Evolutionary conservation across 1,140 invertebrate species (phyloP).

Genomic region (Drosophila albomicans): DNA sequence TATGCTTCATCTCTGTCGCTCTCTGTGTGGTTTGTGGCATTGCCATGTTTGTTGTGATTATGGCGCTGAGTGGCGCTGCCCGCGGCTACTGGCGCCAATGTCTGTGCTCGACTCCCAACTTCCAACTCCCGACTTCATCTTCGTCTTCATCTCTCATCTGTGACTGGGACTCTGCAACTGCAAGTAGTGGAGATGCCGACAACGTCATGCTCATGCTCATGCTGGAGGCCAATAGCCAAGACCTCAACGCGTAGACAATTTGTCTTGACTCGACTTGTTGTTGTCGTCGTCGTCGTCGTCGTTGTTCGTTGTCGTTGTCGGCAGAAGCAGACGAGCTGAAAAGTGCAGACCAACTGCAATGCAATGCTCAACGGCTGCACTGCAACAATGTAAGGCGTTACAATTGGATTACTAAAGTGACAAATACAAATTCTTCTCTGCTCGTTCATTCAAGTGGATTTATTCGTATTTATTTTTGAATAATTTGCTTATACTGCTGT

Average conservation of each 20-base stretch:
- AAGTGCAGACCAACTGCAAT: conserved; percentile 38
- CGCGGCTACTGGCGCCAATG: conserved; percentile 56
- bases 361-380: background rate
- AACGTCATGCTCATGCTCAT: conserved; percentile 36
- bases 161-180: conserved; percentile 8
- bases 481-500: too few relatives aligned
- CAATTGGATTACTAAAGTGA: background rate
- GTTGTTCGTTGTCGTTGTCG: conserved; percentile 33
- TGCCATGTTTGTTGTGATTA: conserved; percentile 58
- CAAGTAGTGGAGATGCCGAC: conserved; percentile 58
- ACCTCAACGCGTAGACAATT: conserved; percentile 81
- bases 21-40: conserved; percentile 49
- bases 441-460: too few relatives aligned
- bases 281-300: conserved; percentile 35
- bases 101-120: conserved; percentile 14
- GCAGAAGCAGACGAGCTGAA: conserved; percentile 28
- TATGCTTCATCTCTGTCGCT: background rate
- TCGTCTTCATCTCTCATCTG: background rate
- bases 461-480: too few relatives aligned
- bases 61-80: conserved; percentile 72
- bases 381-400: background rate
- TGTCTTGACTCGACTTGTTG: conserved; percentile 69
- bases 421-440: too few relatives aligned
- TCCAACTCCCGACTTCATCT: background rate
- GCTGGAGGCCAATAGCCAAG: conserved; percentile 81